Evolutionary conservation across 2,113 vertebrate genomes (phyloP).

Genomic region (Ctenodactylus gundi): DNA sequence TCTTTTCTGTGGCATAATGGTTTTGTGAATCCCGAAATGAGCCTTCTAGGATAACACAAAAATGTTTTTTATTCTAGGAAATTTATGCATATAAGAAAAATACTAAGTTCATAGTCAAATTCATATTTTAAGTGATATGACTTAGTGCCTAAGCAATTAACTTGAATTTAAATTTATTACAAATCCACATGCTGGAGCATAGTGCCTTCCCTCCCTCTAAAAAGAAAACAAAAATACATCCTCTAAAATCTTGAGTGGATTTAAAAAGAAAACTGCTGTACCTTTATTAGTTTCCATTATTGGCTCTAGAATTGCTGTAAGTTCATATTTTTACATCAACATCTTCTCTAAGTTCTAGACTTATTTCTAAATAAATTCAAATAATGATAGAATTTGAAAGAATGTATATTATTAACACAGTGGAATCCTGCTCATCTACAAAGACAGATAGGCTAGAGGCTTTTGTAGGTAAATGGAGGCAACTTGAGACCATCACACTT

Average conservation of each 20-base stretch:
- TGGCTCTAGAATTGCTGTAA: background rate
- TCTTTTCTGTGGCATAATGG: conserved; percentile 40
- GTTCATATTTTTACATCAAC: background rate
- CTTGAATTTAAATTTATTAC: background rate
- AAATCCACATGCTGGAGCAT: background rate
- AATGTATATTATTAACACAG: no score
- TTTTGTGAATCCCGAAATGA: conserved; percentile 27
- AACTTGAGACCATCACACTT: no score
- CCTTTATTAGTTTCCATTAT: background rate
- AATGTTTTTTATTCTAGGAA: background rate
- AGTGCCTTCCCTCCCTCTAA: background rate
- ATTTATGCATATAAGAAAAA: background rate
- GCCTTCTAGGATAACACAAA: background rate
- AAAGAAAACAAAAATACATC: background rate
- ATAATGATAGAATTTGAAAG: background rate
- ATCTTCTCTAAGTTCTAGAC: background rate
- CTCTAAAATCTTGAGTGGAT: background rate
- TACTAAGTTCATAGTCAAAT: background rate
- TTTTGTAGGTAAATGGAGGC: no score
- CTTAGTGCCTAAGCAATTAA: background rate
- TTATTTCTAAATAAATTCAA: background rate
- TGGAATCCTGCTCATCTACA: no score
- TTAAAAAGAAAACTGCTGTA: background rate
- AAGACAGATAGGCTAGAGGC: no score
- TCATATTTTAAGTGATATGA: background rate